Base-by-base conservation (phyloP, 2,797 vertebrate species). In the Borostomias antarcticus region DNA sequence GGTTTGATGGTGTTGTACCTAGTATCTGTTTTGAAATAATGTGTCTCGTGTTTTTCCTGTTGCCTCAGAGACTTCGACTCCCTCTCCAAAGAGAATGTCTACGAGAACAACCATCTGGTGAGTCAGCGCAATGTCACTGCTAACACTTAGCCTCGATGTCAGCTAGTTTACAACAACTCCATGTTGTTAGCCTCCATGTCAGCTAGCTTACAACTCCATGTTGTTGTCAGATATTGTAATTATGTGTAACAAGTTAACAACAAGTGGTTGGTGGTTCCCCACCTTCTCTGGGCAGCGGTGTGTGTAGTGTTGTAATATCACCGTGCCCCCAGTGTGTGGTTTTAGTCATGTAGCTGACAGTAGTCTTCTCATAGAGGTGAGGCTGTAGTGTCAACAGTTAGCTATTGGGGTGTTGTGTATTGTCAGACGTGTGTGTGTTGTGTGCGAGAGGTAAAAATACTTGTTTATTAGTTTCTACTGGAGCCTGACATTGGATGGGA, bases 91-190 rank as follows among this genome's bases (percentile, higher is more conserved):
- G 96, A 98, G 81, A 95, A 98, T 26, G 89, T 99, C 74, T 98
- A 95, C 8, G 95, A 98, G 78, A 99, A 99, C 90, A 99, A 99
- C 88, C 91, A 78, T 33, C 89, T 99, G 94, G 98, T 99, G 82
- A 97, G 98, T 91, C 72, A 30, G 15, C 35, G 17, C 40, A 43
- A 4, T 3, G 11, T 40, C 28, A 15, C 45, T 50, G 3, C 50
- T 28, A 40, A 40, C 37, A 40, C 37, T 40, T 13, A 4, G 37
- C n/a, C n/a, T n/a, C n/a, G n/a, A 8, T 15, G 40, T 45, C 40
- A 45, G 40, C 54, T 26, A 13, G n/a, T 4, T n/a, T n/a, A n/a
- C 58, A 51, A 29, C 40, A 19, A 19, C 45, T 65, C 4, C 17
- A 64, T 33, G 29, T 29, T 66, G 23, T 59, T 69, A n/a, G n/a